Evolutionary conservation across 2,888 invertebrate species (phyloP).

Genomic region (Lycaena phlaeas): DNA sequence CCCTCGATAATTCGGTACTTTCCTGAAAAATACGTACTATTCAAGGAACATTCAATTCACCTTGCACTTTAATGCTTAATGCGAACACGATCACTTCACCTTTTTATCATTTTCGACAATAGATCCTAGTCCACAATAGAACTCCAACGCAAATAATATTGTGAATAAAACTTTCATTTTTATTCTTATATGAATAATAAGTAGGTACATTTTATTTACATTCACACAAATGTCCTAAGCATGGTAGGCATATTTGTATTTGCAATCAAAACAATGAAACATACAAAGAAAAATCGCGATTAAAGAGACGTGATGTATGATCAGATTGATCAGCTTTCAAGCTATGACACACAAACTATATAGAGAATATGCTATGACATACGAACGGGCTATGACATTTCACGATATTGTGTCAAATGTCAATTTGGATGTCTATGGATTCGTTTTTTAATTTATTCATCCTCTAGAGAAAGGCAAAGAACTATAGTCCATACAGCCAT

Average conservation of each 20-base stretch:
- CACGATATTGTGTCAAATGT: too few relatives aligned
- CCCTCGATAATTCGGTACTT: conserved; percentile 78
- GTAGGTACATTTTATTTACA: background rate
- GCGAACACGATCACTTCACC: conserved; percentile 33
- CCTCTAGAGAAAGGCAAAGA: too few relatives aligned
- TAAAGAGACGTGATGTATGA: conserved; percentile 1
- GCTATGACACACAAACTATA: too few relatives aligned
- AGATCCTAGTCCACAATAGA: conserved; percentile 36
- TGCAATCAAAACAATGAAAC: background rate
- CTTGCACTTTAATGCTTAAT: conserved; percentile 20
- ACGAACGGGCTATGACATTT: too few relatives aligned
- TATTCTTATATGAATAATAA: conserved; percentile 1
- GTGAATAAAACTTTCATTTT: conserved; percentile 44
- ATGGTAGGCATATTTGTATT: background rate
- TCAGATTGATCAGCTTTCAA: too few relatives aligned
- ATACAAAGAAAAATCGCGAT: conserved; percentile 8
- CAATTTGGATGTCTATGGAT: too few relatives aligned
- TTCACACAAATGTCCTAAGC: background rate
- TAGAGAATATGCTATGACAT: too few relatives aligned
- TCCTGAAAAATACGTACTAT: conserved; percentile 45
- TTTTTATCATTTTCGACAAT: conserved; percentile 45
- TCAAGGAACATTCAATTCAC: conserved; percentile 17
- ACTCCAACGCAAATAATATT: conserved; percentile 41
- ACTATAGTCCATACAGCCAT: too few relatives aligned
- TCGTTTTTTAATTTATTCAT: too few relatives aligned